Base-by-base conservation (phyloP, 23 tunicate species). In the Oikopleura dioica region DNA sequence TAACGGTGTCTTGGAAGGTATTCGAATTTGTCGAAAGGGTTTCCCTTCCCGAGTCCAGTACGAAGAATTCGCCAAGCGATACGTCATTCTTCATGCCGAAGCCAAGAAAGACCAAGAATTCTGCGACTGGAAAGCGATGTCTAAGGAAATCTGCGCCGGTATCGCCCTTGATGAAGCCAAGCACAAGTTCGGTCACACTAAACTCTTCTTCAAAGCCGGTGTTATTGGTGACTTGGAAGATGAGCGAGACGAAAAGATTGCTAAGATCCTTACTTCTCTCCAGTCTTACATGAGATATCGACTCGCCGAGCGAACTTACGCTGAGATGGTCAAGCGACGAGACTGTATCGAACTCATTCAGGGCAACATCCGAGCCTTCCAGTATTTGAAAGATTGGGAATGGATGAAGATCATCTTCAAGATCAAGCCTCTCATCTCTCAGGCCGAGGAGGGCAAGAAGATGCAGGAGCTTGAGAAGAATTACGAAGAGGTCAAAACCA, bases 361-460 rank as follows among this genome's bases (percentile, higher is more conserved):
- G 83, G 82, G 95, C 37, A 92, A 92, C 81, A 69, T 84, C 9
- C 85, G 99, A 36, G 82, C 99, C 12, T 92, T 82, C 44, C 72
- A 86, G 12, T 67, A 87, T 38, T 87, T 92, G 58, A 75, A 87
- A 26, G 87, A 92, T 81, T 92, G 99, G 99, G 89, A 75, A 36
- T 92, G 99, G 99, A 92, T 92, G 99, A 75, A 85, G 36, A 69
- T 92, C 35, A 92, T 92, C 87, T 92, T 83, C 80, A 92, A 92
- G 77, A 92, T 92, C 77, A 86, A 86, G 55, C 99, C 99, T 1
- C 77, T 92, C 30, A 78, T 92, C 51, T 86, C 86, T 50, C 37
- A 87, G 0, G 95, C 99, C 1, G 99, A 94, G 37, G 82, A 68
- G n/a, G 81, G 83, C 1, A 94, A 94, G 75, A 95, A 94, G 76